Base-by-base conservation (phyloP, 2,113 vertebrate genomes). In the Cyrtonyx montezumae region DNA sequence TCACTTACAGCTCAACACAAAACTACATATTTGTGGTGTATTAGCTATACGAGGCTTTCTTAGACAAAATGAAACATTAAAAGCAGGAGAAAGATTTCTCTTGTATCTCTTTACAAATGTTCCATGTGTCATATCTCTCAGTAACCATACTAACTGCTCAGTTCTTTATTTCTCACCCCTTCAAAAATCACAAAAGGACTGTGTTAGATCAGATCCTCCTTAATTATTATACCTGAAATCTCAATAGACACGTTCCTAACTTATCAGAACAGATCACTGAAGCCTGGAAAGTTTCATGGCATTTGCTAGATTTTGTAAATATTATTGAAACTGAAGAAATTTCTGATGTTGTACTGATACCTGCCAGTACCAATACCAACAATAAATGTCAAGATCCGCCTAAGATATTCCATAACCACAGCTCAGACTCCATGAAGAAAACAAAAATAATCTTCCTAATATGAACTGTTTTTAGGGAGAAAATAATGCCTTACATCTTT, bases 311-410 rank as follows among this genome's bases (percentile, higher is more conserved):
- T 77, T 92, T 85, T 66, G 12, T 40, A 87, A 82, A 25, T 51
- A 17, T 65, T 78, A 81, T 19, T 86, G 48, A 76, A 91, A 86
- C 19, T 68, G 25, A 84, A 90, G n/a, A 94, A 86, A 86, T 40
- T 56, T 74, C 23, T 91, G 32, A 48, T 0, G 0, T 75, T 84
- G 13, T n/a, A 48, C 73, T 51, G 86, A 53, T 53, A 28, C 76
- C 23, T 88, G 51, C 36, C 48, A 19, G 28, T 55, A 55, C 30
- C 9, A 40, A 9, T 59, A 83, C 16, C 30, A 90, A 83, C 9
- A 68, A 67, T 48, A 67, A 69, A 78, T 66, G 48, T 22, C 36
- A 86, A 88, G 94, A 61, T 65, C 79, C 67, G 11, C 43, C 42
- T 32, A 20, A 15, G 49, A 84, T 13, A 73, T 86, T 80, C 46